Base-by-base conservation (phyloP, 2,888 invertebrate genomes). In the Drosophila longiperda region DNA sequence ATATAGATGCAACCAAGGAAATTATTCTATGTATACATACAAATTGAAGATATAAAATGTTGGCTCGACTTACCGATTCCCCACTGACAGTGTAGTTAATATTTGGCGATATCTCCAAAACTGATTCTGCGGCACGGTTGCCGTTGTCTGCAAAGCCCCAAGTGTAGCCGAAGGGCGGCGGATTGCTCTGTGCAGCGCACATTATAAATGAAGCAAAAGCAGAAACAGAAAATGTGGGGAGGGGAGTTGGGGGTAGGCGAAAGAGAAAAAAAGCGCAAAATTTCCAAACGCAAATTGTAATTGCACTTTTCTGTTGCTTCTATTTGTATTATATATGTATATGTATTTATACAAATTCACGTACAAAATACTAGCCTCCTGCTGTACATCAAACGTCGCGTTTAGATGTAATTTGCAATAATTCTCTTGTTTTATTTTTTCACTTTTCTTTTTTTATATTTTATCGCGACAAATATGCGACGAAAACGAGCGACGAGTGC, bases 141-240 rank as follows among this genome's bases (percentile, higher is more conserved):
- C 91, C 91, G 87, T 93, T 93, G 87, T 93, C 93, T 78, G 93
- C 90, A 84, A 93, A 93, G 70, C 93, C 92, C 93, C 93, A 93
- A 79, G 93, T 91, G 80, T 93, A 93, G 83, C 93, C 93, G 78
- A 93, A 93, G 90, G 92, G 91, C 82, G 92, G 92, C 76, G 93
- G 92, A 85, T 93, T 93, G 82, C 93, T 93, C 89, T 93, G 93
- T 77, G 93, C 93, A 83, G 93, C 93, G 91, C 93, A 93, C 93
- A 93, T 93, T 90, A 75, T 83, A 83, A 45, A 81, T 88, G 78
- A 71, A 82, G 85, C 79, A 84, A 75, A 75, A 74, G 73, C 81
- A 76, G 76, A 72, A 82, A 78, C 36, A 55, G 45, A 76, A 73
- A 45, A 53, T 54, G 60, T 75, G 45, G 42, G 36, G 40, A n/a